Conservation (phyloP, 2,888 invertebrate species). For the Cephus pulcher region DNA sequence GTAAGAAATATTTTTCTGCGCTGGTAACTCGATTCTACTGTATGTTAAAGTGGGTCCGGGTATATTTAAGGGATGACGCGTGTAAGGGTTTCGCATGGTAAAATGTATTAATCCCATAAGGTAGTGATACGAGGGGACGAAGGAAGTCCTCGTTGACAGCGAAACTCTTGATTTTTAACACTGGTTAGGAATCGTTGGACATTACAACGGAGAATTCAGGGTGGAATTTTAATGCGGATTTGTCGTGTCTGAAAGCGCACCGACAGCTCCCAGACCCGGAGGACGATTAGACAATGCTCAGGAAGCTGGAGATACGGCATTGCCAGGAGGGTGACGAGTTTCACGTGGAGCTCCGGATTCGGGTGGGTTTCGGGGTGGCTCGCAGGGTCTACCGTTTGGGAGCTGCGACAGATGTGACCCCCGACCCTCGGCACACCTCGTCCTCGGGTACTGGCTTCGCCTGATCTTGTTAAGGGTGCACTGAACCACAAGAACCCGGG, state of each 20-base stretch:
- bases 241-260: conserved; percentile 47
- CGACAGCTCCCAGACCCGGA: conserved; percentile 38
- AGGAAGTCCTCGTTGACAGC: no score
- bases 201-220: conserved; percentile 37
- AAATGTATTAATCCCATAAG: no score
- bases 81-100: no score
- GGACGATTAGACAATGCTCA: conserved; percentile 59
- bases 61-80: no score
- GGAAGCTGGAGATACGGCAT: conserved; percentile 43
- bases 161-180: background rate
- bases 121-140: no score
- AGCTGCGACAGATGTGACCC: conserved; percentile 40
- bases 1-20: no score
- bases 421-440: conserved; percentile 35
- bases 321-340: conserved; percentile 23
- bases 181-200: background rate
- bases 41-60: no score
- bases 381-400: conserved; percentile 44
- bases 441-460: conserved; percentile 46
- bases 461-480: conserved; percentile 65
- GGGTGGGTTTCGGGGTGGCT: conserved; percentile 23
- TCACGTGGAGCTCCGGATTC: conserved; percentile 27
- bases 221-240: conserved; percentile 53
- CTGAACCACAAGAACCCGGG: conserved; percentile 61
- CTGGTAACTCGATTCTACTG: no score